Base-by-base conservation (phyloP, 2,888 invertebrate genomes). In the Shargacucullia verbasci region DNA sequence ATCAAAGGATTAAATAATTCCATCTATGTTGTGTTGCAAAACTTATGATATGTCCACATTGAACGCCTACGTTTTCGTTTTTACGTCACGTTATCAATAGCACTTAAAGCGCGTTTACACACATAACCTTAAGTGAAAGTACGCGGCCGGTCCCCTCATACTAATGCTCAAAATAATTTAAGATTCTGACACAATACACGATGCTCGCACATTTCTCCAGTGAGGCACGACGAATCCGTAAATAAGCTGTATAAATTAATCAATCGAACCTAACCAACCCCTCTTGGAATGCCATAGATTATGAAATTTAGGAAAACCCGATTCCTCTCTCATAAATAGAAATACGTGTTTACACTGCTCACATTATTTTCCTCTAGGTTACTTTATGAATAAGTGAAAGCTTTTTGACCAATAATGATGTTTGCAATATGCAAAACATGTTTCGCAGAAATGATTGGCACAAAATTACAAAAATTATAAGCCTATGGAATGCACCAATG, bases 61-160 rank as follows among this genome's bases (percentile, higher is more conserved):
- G 43, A 59, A 59, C 58, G 81, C 77, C 73, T 66, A 78, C 76
- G 72, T 78, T 76, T 77, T 72, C 73, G 72, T 76, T 81, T 90
- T 90, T 90, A 89, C 89, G 90, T 92, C 89, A 93, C 88, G 79
- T 85, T 89, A 90, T 88, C 87, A 89, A 88, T 87, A 84, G 86
- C 85, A 86, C 86, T 89, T 87, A 85, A 82, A 82, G 81, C 81
- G 82, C 86, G 89, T 92, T 92, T 91, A 89, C 87, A 91, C 85
- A 92, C 91, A 91, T 91, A 92, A 93, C 90, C 86, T 88, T 83
- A 85, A 92, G 93, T 93, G 93, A 94, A 94, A 94, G 93, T 94
- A 85, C 76, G 86, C 80, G 76, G 76, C 89, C 82, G 81, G 88
- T 86, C 81, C 76, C 75, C 84, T 83, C 92, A 93, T 93, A 92